phyloP scores from a whole-genome alignment of 2,888 invertebrate species.

The Fragum sueziense region DNA sequence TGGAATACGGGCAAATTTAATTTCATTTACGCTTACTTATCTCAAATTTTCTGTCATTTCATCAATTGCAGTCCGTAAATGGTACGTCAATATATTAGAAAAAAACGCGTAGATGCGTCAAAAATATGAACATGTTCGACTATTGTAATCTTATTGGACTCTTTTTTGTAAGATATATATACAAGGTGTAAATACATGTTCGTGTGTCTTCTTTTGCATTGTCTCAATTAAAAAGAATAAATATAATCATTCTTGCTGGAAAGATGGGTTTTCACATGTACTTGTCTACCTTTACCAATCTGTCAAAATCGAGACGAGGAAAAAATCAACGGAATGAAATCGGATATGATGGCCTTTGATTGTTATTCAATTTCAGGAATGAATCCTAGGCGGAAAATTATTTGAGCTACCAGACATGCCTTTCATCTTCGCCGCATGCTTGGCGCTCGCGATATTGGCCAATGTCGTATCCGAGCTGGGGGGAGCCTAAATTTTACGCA shows the following conservation, averaged over 20 bases:
- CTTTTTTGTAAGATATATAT: no score
- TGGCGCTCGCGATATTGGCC: conserved; percentile 52
- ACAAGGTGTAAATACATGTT: no score
- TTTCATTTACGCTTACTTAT: no score
- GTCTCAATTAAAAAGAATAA: no score
- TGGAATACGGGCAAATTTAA: no score
- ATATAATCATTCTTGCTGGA: no score
- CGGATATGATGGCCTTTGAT: conserved; percentile 31
- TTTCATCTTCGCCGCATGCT: conserved; percentile 51
- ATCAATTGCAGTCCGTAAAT: no score
- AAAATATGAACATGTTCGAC: no score
- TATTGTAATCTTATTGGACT: no score
- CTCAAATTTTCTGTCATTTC: no score
- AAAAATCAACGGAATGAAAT: conserved; percentile 36
- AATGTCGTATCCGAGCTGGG: conserved; percentile 41
- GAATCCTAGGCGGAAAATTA: conserved; percentile 31
- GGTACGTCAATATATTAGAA: no score
- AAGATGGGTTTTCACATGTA: background rate
- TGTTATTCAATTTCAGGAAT: conserved; percentile 41
- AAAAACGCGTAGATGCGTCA: no score
- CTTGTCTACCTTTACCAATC: background rate
- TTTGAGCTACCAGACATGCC: conserved; percentile 41
- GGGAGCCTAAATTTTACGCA: conserved; percentile 44
- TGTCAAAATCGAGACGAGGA: background rate
- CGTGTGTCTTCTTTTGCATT: background rate